phyloP scores from a whole-genome alignment of 2,888 invertebrate species.

The Calameuta filiformis region DNA sequence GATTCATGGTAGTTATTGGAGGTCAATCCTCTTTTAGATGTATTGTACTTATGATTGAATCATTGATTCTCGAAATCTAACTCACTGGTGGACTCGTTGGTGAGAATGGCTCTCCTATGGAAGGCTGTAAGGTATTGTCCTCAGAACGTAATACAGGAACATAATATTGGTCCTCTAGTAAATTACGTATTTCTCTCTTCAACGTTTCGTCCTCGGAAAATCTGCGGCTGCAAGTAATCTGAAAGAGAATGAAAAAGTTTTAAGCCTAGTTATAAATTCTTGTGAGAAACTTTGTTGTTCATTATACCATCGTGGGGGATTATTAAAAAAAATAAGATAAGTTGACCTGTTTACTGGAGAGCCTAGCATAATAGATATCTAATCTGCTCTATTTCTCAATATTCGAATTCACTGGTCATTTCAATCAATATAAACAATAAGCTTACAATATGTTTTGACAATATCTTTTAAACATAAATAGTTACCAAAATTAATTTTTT shows the following conservation, averaged over 20 bases:
- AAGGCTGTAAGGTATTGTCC: constrained; percentile 80
- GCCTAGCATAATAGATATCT: too few relatives aligned
- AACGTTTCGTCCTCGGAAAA: constrained; percentile 65
- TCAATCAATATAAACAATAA: too few relatives aligned
- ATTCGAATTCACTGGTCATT: too few relatives aligned
- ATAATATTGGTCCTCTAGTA: constrained; percentile 83
- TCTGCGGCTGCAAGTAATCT: constrained; percentile 82
- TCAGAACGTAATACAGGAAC: constrained; percentile 87
- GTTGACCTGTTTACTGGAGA: too few relatives aligned
- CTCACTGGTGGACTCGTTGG: constrained; percentile 76
- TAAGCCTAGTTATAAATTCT: neutral
- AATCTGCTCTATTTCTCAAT: too few relatives aligned
- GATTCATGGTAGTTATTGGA: neutral
- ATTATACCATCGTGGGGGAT: too few relatives aligned
- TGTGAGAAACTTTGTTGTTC: too few relatives aligned
- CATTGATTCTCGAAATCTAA: constrained; percentile 26
- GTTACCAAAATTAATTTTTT: too few relatives aligned
- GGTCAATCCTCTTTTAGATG: neutral
- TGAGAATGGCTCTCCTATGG: constrained; percentile 83
- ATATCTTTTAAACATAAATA: too few relatives aligned
- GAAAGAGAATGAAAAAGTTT: constrained; percentile 38
- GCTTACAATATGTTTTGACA: too few relatives aligned
- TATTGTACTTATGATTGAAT: neutral
- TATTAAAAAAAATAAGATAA: too few relatives aligned
- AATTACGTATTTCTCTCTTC: constrained; percentile 69